These are phyloP conservation scores for Spinus olivaceus DNA, from an alignment of 2,797 vertebrate species.

Conservation along the genomic window DNA sequence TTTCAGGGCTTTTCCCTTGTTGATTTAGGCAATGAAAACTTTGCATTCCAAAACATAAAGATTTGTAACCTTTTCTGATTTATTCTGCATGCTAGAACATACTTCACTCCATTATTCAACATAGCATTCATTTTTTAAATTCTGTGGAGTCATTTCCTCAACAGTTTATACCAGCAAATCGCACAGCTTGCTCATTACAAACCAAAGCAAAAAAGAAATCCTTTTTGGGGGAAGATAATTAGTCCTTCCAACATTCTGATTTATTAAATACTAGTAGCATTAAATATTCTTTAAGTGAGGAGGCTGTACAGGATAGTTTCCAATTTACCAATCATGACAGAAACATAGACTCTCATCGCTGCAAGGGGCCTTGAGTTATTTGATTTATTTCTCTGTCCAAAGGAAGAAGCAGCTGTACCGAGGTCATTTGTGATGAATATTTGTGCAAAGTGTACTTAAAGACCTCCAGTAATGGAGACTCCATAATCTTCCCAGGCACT, in stretches of 20 bases:
- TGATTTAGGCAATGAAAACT: background rate
- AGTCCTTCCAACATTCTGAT: background rate
- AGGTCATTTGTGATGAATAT: background rate
- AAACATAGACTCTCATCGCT: background rate
- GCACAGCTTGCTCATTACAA: background rate
- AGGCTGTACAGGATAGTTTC: background rate
- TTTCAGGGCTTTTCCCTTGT: background rate
- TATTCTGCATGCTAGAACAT: background rate
- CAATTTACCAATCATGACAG: background rate
- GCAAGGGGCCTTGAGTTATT: background rate
- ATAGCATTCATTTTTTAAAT: background rate
- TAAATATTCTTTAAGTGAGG: background rate
- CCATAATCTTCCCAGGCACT: background rate
- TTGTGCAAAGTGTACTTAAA: background rate
- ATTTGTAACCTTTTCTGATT: background rate
- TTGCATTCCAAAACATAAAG: background rate
- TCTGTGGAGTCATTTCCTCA: background rate
- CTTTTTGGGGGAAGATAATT: background rate
- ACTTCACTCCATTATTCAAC: background rate
- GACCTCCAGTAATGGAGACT: background rate
- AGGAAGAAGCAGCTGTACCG: background rate
- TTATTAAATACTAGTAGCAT: background rate
- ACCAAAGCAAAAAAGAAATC: background rate
- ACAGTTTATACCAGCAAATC: background rate
- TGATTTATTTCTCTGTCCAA: background rate